Base-by-base conservation (phyloP, 2,797 vertebrate species). In the Neosilurus mollespiculum region DNA sequence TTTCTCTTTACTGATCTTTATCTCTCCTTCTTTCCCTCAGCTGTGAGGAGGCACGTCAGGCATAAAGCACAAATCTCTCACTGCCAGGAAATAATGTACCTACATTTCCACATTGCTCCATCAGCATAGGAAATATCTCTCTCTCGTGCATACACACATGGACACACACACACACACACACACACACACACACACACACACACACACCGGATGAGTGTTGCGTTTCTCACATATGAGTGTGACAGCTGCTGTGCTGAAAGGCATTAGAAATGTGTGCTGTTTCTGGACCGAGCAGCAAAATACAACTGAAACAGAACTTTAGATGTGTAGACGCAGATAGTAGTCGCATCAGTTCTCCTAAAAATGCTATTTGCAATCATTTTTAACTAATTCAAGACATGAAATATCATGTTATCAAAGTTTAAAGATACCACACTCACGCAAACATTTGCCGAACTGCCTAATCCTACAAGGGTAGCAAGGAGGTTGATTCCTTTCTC, bases 81-180 rank as follows among this genome's bases (percentile, higher is more conserved):
- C 79, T 87, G 87, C 78, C 85, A 88, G 85, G 87, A 88, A 90
- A 84, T 87, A 86, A 87, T 88, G 84, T 86, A 87, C 83, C 83
- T 86, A 81, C 81, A 69, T 62, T 84, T 84, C 67, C 67, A 64
- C 81, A 76, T 67, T 86, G 81, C 84, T 81, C 62, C 66, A 83
- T 34, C 78, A 58, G 53, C 82, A 84, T 56, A 78, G 83, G 85
- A 87, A 85, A 84, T 82, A 77, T 59, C 85, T 58, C 5, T 65
- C 80, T 72, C 59, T 76, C 51, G 65, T 49, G 11, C 54, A 16
- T 9, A 56, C 37, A 43, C 37, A 43, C 37, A 43, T 6, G 6
- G 2, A 24, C 11, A n/a, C 62, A 76, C 83, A 73, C 81, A 72
- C 84, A 65, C 34, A 62, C 82, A 61, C 54, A 53, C 37, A 62